Percentiles rank a stretch among this genome's conserved stretches.
phyloP scores from a whole-genome alignment of 2,888 invertebrate genomes.

The Archips crataeganus region DNA sequence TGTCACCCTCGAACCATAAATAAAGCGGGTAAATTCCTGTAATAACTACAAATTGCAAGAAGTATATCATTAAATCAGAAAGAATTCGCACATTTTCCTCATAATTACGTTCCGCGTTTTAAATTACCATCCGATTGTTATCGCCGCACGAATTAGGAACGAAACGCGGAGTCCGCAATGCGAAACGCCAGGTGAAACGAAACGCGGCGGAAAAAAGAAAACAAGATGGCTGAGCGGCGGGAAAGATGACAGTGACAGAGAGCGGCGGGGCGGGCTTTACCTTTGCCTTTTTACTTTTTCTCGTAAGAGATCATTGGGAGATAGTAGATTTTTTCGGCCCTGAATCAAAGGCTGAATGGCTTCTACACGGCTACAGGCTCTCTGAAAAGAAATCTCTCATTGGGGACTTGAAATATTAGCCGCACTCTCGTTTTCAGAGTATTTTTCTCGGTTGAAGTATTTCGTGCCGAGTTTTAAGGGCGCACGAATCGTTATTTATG shows the following conservation, averaged over 20 bases:
- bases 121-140: conserved; percentile 42
- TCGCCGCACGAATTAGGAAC: conserved; percentile 35
- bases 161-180: conserved; percentile 43
- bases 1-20: conserved; percentile 22
- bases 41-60: conserved; percentile 38
- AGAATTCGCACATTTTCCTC: conserved; percentile 40
- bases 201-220: conserved; percentile 37
- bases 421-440: conserved; percentile 19
- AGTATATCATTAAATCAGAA: conserved; percentile 33
- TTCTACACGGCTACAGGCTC: conserved; percentile 16
- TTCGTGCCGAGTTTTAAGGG: conserved; percentile 24
- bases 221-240: conserved; percentile 30
- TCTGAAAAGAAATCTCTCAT: conserved; percentile 38
- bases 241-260: conserved; percentile 44
- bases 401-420: conserved; percentile 40
- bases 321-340: conserved; percentile 29
- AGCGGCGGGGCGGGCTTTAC: conserved; percentile 33
- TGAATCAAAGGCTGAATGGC: conserved; percentile 38
- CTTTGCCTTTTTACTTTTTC: conserved; percentile 26
- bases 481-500: conserved; percentile 24
- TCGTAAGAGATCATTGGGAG: conserved; percentile 29
- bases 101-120: conserved; percentile 39
- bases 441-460: conserved; percentile 32
- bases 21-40: conserved; percentile 27
- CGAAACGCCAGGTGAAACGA: conserved; percentile 42